Evolutionary conservation across 2,888 invertebrate species (phyloP).

Genomic region (Ethmia dodecea): DNA sequence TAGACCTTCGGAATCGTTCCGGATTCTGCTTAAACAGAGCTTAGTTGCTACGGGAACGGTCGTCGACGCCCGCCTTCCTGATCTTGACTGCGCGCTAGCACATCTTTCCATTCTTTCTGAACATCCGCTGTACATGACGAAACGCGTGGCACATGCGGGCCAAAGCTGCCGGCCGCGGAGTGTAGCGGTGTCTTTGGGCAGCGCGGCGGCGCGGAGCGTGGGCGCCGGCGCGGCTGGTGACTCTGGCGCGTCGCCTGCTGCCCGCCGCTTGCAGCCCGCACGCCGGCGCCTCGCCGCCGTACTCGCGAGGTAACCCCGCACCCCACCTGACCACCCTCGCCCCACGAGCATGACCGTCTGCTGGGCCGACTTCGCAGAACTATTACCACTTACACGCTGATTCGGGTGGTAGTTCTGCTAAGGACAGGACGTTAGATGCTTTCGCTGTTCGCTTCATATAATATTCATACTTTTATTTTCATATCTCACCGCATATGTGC

Average conservation of each 20-base stretch:
- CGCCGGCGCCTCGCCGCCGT: constrained; percentile 82
- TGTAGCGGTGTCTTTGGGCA: constrained; percentile 67
- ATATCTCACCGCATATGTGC: constrained; percentile 4
- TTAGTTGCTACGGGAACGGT: no score
- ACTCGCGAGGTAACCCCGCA: constrained; percentile 80
- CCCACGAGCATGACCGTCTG: constrained; percentile 5
- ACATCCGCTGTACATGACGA: constrained; percentile 16
- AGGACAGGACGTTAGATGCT: constrained; percentile 20
- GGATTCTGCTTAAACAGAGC: no score
- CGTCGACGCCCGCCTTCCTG: no score
- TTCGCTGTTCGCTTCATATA: constrained; percentile 25
- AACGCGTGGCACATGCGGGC: constrained; percentile 50
- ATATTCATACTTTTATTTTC: constrained; percentile 3
- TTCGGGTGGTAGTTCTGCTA: constrained; percentile 18
- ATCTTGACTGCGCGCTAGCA: no score
- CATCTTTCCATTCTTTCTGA: no score
- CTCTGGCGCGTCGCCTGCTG: constrained; percentile 78
- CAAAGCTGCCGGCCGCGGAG: constrained; percentile 42
- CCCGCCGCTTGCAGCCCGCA: constrained; percentile 85
- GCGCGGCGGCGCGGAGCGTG: constrained; percentile 51
- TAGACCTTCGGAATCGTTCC: no score
- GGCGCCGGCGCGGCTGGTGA: constrained; percentile 67
- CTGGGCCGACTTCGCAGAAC: constrained; percentile 1
- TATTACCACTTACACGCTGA: not conserved
- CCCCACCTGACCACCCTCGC: constrained; percentile 8